These are phyloP conservation scores for Neelides sp. DNA, from an alignment of 1,140 invertebrate species.

Conservation along the genomic window DNA sequence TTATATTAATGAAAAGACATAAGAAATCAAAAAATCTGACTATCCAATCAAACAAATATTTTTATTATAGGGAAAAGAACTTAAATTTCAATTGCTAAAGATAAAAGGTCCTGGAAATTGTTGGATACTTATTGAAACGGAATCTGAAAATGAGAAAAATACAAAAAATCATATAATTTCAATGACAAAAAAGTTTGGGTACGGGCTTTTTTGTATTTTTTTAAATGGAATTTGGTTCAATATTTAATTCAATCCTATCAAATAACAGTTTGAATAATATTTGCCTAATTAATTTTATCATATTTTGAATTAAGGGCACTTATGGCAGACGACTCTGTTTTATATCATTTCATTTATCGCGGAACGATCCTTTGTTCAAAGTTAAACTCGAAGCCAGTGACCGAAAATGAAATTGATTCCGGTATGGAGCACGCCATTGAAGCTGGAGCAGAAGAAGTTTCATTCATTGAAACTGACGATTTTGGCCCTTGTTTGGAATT, in stretches of 20 bases:
- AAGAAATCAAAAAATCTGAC: too few species aligned
- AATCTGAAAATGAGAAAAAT: constrained; percentile 7
- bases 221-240: not conserved
- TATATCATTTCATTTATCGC: constrained; percentile 15
- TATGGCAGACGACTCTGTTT: not conserved
- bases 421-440: constrained; percentile 21
- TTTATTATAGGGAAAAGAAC: too few species aligned
- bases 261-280: not conserved
- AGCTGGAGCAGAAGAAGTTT: constrained; percentile 22
- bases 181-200: constrained; percentile 19
- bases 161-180: constrained; percentile 14
- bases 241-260: too few species aligned
- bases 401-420: constrained; percentile 9
- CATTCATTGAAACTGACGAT: constrained; percentile 5
- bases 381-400: constrained; percentile 3
- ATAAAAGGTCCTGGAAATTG: constrained; percentile 18
- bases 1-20: too few species aligned
- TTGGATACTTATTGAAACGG: constrained; percentile 11
- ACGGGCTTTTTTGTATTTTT: not conserved
- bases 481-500: constrained; percentile 24
- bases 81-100: too few species aligned
- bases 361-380: constrained; percentile 19
- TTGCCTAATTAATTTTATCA: not conserved
- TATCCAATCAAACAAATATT: too few species aligned
- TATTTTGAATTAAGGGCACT: not conserved